Base-by-base conservation (phyloP, 30 jellyfish, hydroid and myxozoan species). In the Aurelia sp. region DNA sequence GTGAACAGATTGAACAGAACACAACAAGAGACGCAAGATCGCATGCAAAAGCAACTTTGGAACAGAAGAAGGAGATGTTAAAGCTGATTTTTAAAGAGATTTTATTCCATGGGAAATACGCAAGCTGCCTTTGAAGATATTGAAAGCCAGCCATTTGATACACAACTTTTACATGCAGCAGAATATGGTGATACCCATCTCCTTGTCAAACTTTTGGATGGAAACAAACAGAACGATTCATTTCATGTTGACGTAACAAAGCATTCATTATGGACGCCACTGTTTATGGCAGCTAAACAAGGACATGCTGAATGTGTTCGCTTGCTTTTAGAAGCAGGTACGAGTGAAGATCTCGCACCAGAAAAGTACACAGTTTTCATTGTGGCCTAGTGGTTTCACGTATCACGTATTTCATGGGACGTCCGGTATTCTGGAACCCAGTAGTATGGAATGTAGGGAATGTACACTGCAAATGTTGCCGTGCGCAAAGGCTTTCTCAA, bases 201-300 rank as follows among this genome's bases (percentile, higher is more conserved):
- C 6, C 82, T 80, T 21, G 22, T n/a, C 13, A 40, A 52, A n/a
- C 37, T 80, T 21, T 63, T 80, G 8, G 53, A 80, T 27, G 23
- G 77, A 18, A 63, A 57, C 17, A 41, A 27, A 13, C 20, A 12
- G 21, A 67, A 80, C 31, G 90, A 57, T 16, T 19, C 67, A 0
- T 68, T 65, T 44, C 51, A 66, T 47, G 66, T 80, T 23, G 90
- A 80, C 52, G 83, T 60, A 10, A 55, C 90, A 44, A 80, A 71
- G 7, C 44, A 51, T 67, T 80, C 88, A n/a, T 41, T 82, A 52
- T 82, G 86, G 86, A 82, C 92, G 0, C 92, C 92, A 44, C 57
- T 82, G 21, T 82, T 82, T 58, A 69, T 82, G 86, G 92, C 92
- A 2, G 78, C 92, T 33, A 82, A 82, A 77, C 86, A 82, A 82